Conservation (phyloP, 2,888 invertebrate species). For the Drosophila eohydei region DNA sequence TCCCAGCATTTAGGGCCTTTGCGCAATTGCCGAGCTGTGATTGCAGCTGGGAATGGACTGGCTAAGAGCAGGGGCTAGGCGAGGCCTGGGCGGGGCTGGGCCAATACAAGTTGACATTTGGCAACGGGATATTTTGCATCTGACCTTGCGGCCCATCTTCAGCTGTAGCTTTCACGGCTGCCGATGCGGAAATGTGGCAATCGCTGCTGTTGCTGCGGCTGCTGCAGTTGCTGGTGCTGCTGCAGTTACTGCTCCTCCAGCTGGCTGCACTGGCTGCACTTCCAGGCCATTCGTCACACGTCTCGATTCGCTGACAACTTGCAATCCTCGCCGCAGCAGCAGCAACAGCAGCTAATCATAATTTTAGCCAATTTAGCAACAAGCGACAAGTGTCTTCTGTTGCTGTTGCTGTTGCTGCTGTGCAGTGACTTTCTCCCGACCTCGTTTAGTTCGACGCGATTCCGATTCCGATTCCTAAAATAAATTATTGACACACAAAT, state of each 20-base stretch:
- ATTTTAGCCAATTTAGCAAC: slow-evolving; percentile 68
- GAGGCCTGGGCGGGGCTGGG: not conserved
- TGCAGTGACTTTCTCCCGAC: slow-evolving; percentile 74
- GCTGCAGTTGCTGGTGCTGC: slow-evolving; percentile 20
- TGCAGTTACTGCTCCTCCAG: slow-evolving; percentile 32
- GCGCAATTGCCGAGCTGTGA: slow-evolving; percentile 13
- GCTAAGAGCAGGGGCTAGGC: not conserved
- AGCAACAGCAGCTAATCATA: slow-evolving; percentile 59
- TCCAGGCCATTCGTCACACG: slow-evolving; percentile 77
- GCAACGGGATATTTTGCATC: slow-evolving; percentile 8
- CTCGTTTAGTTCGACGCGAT: slow-evolving; percentile 72
- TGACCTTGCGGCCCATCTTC: slow-evolving; percentile 47
- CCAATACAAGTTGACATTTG: slow-evolving; percentile 6
- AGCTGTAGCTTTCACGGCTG: slow-evolving; percentile 37
- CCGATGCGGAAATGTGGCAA: slow-evolving; percentile 65
- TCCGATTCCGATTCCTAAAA: slow-evolving; percentile 72
- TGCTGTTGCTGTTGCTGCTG: slow-evolving; percentile 33
- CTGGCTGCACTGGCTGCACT: slow-evolving; percentile 68
- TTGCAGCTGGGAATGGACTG: slow-evolving; percentile 30
- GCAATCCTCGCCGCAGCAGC: slow-evolving; percentile 60
- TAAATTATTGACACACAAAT: slow-evolving; percentile 73
- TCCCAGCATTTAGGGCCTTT: slow-evolving; percentile 27
- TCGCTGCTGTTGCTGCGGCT: slow-evolving; percentile 22
- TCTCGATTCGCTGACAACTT: slow-evolving; percentile 74
- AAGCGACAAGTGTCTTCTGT: slow-evolving; percentile 65